phyloP scores from a whole-genome alignment of 2,888 invertebrate genomes.

The Cactoblastis cactorum region DNA sequence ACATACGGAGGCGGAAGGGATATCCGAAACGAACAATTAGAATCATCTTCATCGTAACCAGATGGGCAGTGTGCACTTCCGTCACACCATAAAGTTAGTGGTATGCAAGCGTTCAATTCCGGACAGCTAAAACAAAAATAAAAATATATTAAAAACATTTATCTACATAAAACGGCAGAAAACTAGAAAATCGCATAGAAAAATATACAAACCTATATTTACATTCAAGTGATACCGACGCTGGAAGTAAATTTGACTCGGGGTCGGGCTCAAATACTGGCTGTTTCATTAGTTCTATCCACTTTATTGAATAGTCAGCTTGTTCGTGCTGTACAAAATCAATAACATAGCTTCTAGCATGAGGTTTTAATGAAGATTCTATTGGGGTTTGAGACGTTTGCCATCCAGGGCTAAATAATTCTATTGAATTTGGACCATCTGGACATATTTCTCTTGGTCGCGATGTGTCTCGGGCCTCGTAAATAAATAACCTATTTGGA shows the following conservation, averaged over 20 bases:
- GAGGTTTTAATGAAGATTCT: constrained; percentile 72
- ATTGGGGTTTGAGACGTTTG: constrained; percentile 66
- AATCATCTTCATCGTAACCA: constrained; percentile 89
- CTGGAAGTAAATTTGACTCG: constrained; percentile 71
- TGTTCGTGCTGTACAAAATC: constrained; percentile 87
- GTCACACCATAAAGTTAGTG: constrained; percentile 88
- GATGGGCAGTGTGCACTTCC: constrained; percentile 89
- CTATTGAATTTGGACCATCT: constrained; percentile 75
- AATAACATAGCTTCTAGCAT: constrained; percentile 85
- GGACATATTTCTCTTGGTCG: constrained; percentile 84
- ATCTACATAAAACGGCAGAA: constrained; percentile 8
- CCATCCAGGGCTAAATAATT: constrained; percentile 87
- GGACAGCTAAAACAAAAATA: constrained; percentile 81
- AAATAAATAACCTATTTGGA: constrained; percentile 85
- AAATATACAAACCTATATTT: constrained; percentile 80
- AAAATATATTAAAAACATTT: background rate
- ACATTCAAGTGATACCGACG: constrained; percentile 80
- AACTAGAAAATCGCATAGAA: constrained; percentile 3
- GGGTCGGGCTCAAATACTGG: constrained; percentile 70
- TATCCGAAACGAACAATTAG: constrained; percentile 85
- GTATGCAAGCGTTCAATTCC: constrained; percentile 89
- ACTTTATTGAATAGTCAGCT: constrained; percentile 86
- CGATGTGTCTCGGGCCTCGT: constrained; percentile 83
- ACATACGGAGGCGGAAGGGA: constrained; percentile 83
- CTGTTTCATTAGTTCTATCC: constrained; percentile 88